These are phyloP conservation scores for Bradynema listronoti DNA, from an alignment of 1,140 invertebrate species.

Conservation along the genomic window DNA sequence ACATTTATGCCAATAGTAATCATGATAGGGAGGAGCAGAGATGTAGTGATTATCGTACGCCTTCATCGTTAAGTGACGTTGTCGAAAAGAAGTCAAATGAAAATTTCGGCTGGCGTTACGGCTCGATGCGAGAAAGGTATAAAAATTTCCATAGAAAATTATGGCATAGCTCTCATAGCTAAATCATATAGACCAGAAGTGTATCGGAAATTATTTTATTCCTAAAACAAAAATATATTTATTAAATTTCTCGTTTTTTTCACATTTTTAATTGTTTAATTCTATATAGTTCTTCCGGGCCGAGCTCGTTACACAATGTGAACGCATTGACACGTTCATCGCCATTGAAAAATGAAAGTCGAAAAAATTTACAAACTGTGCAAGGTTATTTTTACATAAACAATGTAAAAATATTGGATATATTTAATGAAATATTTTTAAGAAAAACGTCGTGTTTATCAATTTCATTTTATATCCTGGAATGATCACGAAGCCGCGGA, in stretches of 20 bases:
- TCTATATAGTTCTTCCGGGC: not conserved
- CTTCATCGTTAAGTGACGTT: too few relatives aligned
- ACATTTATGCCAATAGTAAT: not conserved
- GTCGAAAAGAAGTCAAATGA: too few relatives aligned
- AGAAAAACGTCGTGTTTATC: conserved; percentile 39
- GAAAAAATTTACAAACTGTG: not conserved
- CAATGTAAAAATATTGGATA: not conserved
- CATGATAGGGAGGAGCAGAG: not conserved
- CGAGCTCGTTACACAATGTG: conserved; percentile 19
- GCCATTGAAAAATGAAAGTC: conserved; percentile 3
- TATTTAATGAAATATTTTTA: conserved; percentile 4
- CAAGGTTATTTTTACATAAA: not conserved
- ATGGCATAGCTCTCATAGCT: too few relatives aligned
- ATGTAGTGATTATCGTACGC: not conserved
- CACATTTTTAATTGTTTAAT: too few relatives aligned
- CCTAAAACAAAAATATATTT: too few relatives aligned
- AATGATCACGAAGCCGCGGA: conserved; percentile 56
- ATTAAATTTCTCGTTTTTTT: too few relatives aligned
- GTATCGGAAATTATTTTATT: too few relatives aligned
- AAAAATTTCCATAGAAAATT: too few relatives aligned
- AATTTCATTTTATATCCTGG: conserved; percentile 55
- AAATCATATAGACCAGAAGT: too few relatives aligned
- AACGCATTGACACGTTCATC: not conserved
- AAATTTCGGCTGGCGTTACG: too few relatives aligned
- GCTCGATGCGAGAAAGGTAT: too few relatives aligned